Evolutionary conservation across 2,888 invertebrate species (phyloP).

Genomic region (Oligia fasciuncula): DNA sequence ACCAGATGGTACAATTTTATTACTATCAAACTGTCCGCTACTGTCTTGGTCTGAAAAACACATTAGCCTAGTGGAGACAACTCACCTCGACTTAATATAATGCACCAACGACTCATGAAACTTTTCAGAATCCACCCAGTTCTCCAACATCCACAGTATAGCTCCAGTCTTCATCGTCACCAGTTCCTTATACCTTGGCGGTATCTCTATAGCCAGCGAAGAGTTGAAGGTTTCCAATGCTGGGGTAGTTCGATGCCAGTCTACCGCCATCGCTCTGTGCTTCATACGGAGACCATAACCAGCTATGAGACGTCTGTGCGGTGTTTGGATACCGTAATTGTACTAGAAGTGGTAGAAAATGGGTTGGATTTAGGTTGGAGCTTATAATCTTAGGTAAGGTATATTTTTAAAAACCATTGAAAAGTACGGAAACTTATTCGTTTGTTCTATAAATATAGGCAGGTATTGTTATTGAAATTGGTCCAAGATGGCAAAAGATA

Average conservation of each 20-base stretch:
- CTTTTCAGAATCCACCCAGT: slow-evolving; percentile 83
- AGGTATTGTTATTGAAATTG: neutral
- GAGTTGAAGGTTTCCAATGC: slow-evolving; percentile 79
- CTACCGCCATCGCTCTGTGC: slow-evolving; percentile 81
- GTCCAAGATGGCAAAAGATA: neutral
- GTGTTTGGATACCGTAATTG: slow-evolving; percentile 70
- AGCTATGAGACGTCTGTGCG: slow-evolving; percentile 68
- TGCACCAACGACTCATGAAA: slow-evolving; percentile 79
- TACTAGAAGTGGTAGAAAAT: slow-evolving; percentile 71
- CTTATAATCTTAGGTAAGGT: neutral
- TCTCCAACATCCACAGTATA: slow-evolving; percentile 86
- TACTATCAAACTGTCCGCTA: no score
- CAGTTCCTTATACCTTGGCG: slow-evolving; percentile 77
- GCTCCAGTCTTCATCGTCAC: slow-evolving; percentile 86
- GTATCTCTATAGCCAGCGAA: slow-evolving; percentile 81
- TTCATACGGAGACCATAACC: slow-evolving; percentile 81
- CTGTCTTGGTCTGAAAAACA: neutral
- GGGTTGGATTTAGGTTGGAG: neutral
- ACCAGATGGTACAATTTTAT: neutral
- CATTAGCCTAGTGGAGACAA: neutral
- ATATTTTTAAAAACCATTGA: neutral
- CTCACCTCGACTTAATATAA: slow-evolving; percentile 80
- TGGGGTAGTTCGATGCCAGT: slow-evolving; percentile 81
- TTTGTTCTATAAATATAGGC: neutral
- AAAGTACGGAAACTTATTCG: neutral